Conservation (phyloP, 2,797 vertebrate species). For the Podarcis lilfordi region DNA sequence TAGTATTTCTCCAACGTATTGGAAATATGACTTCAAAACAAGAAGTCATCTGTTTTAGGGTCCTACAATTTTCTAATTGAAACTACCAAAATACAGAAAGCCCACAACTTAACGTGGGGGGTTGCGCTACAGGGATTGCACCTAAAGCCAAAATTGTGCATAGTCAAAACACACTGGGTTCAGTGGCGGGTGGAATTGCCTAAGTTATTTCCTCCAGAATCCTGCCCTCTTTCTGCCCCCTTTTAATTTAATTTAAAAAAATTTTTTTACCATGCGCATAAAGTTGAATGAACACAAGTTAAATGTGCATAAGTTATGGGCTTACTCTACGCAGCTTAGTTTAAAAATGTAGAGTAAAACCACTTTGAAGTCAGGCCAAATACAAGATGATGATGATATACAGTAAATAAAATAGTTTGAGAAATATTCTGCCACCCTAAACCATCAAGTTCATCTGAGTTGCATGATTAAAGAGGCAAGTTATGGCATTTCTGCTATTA, state of each 20-base stretch:
- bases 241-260: not conserved
- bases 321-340: no score
- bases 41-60: not conserved
- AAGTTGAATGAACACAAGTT: no score
- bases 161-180: no score
- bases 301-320: no score
- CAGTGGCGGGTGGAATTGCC: no score
- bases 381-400: not conserved
- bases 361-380: conserved; percentile 28
- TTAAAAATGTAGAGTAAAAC: not conserved
- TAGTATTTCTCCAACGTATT: not conserved
- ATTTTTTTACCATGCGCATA: not conserved
- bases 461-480: conserved; percentile 55
- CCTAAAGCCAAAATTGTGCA: no score
- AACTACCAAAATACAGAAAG: conserved; percentile 25
- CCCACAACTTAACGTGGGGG: no score
- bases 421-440: conserved; percentile 35
- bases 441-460: conserved; percentile 52
- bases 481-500: conserved; percentile 60
- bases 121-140: no score
- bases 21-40: not conserved
- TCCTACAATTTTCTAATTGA: conserved; percentile 38
- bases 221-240: no score
- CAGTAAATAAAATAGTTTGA: not conserved
- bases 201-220: no score